Base-by-base conservation (phyloP, 1,140 invertebrate genomes). In the Anastrepha ludens region DNA sequence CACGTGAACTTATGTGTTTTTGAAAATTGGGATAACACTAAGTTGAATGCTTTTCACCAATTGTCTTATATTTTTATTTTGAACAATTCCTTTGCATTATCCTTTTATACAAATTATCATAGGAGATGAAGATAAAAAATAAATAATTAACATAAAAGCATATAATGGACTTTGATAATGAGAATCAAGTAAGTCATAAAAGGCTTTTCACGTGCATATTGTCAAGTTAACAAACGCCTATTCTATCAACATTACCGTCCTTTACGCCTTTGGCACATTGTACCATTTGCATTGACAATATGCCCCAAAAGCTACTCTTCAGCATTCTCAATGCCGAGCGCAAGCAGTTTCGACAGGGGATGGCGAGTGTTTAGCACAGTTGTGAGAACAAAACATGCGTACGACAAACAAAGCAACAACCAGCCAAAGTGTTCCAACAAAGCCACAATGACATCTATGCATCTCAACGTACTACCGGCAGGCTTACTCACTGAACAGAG, bases 101-200 rank as follows among this genome's bases (percentile, higher is more conserved):
- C 50, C 50, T 55, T 55, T 55, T 55, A 86, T 62, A 86, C 60
- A 17, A 60, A 60, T 41, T 13, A 85, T 39, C 13, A 17, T 5
- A 29, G 29, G 62, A 62, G 60, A 47, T n/a, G 62, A 44, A 65
- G 62, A 65, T n/a, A 65, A 62, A 50, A 65, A 20, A 44, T 20
- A 65, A 44, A 62, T 62, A 85, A 62, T 58, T 85, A 85, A 85
- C 81, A 74, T 81, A 81, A 81, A 81, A 81, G 74, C 47, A 81
- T 55, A 81, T 81, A 55, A 81, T 29, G 47, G 74, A 55, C 47
- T 81, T 81, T 81, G 67, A 81, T 81, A 81, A 55, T 15, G 15
- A 74, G 41, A 74, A 74, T 74, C 67, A 81, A 81, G 47, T 81
- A 81, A 50, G 74, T 81, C 20, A 55, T 81, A 81, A 81, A 81